These are phyloP conservation scores for Apaloderma vittatum DNA, from an alignment of 2,113 vertebrate genomes.

Conservation along the genomic window DNA sequence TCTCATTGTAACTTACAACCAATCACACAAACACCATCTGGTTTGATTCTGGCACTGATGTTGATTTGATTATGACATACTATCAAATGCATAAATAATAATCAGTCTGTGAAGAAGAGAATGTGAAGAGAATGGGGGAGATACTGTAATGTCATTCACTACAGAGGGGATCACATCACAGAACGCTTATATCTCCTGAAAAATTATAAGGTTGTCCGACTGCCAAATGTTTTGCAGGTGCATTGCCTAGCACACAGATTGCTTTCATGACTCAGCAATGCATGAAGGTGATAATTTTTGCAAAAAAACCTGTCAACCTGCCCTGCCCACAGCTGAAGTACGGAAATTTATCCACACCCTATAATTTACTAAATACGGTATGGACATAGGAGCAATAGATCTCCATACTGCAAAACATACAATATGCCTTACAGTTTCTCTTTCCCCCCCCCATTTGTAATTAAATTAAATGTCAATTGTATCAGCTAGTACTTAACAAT, in stretches of 20 bases:
- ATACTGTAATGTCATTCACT: background rate
- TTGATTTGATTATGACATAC: background rate
- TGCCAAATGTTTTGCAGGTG: background rate
- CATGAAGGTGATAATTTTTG: background rate
- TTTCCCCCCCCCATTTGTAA: background rate
- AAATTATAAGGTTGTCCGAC: background rate
- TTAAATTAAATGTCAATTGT: background rate
- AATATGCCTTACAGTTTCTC: background rate
- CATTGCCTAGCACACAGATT: background rate
- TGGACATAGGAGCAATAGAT: background rate
- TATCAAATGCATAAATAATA: background rate
- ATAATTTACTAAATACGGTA: background rate
- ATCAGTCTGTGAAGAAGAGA: background rate
- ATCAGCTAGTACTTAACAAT: background rate
- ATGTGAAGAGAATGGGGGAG: background rate
- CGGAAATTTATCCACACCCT: background rate
- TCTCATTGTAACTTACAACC: background rate
- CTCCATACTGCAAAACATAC: background rate
- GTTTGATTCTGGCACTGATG: background rate
- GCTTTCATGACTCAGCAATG: background rate
- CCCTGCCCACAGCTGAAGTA: background rate
- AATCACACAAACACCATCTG: background rate
- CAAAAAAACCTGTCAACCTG: background rate
- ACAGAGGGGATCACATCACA: background rate
- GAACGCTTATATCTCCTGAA: background rate